These are phyloP conservation scores for Sycobia sp. DNA, from an alignment of 1,140 invertebrate genomes.

Conservation along the genomic window DNA sequence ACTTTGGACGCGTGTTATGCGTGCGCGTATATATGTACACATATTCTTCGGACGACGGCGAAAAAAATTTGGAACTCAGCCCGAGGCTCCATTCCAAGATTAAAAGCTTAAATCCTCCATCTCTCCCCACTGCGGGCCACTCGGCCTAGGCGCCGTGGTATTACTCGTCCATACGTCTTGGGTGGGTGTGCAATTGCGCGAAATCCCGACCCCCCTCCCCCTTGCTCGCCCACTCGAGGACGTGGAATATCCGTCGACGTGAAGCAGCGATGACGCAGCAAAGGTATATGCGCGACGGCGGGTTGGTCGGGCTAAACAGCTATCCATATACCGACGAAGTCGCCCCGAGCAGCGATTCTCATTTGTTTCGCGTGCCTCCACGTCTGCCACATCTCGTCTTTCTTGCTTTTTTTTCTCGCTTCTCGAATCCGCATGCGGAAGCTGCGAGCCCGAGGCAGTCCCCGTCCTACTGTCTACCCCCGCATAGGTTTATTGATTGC, in stretches of 20 bases:
- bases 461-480: not conserved
- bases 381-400: not conserved
- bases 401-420: not conserved
- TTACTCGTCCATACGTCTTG: not conserved
- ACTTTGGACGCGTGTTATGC: not conserved
- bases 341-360: conserved; percentile 45
- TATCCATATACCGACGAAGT: conserved; percentile 33
- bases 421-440: no score
- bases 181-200: not conserved
- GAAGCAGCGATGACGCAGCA: no score
- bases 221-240: not conserved
- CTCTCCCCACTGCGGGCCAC: no score
- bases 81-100: conserved; percentile 24
- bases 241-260: no score
- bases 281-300: no score
- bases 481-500: not conserved
- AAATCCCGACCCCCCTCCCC: not conserved
- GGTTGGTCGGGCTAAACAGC: conserved; percentile 38
- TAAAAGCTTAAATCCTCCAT: conserved; percentile 22
- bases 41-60: not conserved
- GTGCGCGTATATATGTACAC: not conserved
- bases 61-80: conserved; percentile 23
- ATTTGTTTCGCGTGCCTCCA: conserved; percentile 40
- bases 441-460: not conserved
- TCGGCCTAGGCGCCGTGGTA: not conserved